A percentile compares a stretch with the other conserved stretches of the same genome.
phyloP scores from a whole-genome alignment of 2,888 invertebrate species.

The Charanyca ferruginea region DNA sequence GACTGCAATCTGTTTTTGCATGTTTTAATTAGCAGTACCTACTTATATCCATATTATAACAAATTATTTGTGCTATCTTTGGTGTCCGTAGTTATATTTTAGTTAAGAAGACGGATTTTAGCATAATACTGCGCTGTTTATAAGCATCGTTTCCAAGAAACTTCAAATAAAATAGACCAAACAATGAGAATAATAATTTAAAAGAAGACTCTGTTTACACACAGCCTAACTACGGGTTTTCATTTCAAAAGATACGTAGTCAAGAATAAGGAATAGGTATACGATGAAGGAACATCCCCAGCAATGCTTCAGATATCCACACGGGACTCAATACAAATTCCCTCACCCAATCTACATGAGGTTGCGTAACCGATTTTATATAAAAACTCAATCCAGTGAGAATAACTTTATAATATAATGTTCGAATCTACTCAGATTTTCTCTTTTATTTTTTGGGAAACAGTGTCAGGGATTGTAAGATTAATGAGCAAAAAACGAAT shows the following conservation, averaged over 20 bases:
- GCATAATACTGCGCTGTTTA: background rate
- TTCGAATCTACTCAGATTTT: slow-evolving; percentile 42
- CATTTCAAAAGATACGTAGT: slow-evolving; percentile 27
- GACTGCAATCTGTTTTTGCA: slow-evolving; percentile 13
- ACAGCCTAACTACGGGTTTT: background rate
- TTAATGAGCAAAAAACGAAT: slow-evolving; percentile 49
- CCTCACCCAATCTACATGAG: slow-evolving; percentile 77
- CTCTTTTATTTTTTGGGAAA: slow-evolving; percentile 23
- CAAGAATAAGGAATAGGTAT: slow-evolving; percentile 15
- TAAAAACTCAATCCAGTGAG: slow-evolving; percentile 63
- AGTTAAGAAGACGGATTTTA: background rate
- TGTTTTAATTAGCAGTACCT: slow-evolving; percentile 45
- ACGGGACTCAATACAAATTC: slow-evolving; percentile 75
- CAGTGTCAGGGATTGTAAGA: slow-evolving; percentile 28
- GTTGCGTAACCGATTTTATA: slow-evolving; percentile 71
- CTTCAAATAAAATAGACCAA: no score
- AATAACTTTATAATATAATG: slow-evolving; percentile 42
- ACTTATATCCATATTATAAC: slow-evolving; percentile 4
- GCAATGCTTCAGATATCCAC: slow-evolving; percentile 57
- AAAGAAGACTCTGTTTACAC: background rate
- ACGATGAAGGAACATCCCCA: slow-evolving; percentile 34
- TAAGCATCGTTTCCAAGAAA: background rate
- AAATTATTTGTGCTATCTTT: background rate
- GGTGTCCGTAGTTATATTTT: background rate
- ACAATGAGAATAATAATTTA: no score